Evolutionary conservation across 1,140 invertebrate genomes (phyloP).

Genomic region (Zaprionus kolodkinae): DNA sequence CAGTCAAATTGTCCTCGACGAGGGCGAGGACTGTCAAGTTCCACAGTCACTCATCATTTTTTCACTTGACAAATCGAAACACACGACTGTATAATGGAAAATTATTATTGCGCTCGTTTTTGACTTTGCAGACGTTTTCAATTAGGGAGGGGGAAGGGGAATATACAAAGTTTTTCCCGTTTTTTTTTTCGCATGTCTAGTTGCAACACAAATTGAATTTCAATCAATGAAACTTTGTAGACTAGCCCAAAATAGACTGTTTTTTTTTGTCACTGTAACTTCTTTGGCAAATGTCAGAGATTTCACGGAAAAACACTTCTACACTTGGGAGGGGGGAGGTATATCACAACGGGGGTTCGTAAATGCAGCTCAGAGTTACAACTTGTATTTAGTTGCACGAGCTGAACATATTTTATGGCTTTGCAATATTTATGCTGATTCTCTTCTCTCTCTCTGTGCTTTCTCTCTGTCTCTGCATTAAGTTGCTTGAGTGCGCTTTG

Average conservation of each 20-base stretch:
- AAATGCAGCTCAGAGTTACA: background rate
- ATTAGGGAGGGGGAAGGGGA: slow-evolving; percentile 38
- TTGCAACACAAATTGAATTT: slow-evolving; percentile 38
- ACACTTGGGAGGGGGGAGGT: background rate
- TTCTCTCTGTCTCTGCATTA: background rate
- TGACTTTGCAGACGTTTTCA: slow-evolving; percentile 69
- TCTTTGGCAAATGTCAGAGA: background rate
- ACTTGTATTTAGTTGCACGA: background rate
- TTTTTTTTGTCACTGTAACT: slow-evolving; percentile 19
- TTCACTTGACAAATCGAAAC: slow-evolving; percentile 40
- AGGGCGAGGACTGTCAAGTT: slow-evolving; percentile 26
- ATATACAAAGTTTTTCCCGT: slow-evolving; percentile 37
- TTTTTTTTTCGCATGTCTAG: slow-evolving; percentile 7
- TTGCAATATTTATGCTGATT: background rate
- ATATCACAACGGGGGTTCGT: background rate
- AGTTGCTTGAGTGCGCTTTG: background rate
- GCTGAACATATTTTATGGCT: background rate
- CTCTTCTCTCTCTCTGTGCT: background rate
- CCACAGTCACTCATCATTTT: slow-evolving; percentile 37
- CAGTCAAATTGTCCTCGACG: slow-evolving; percentile 11
- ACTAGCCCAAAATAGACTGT: slow-evolving; percentile 31
- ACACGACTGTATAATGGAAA: background rate
- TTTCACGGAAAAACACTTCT: background rate
- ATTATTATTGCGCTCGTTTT: slow-evolving; percentile 40
- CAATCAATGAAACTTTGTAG: slow-evolving; percentile 66